Conservation (phyloP, 1,140 invertebrate species). For the Calliphora vicina region DNA sequence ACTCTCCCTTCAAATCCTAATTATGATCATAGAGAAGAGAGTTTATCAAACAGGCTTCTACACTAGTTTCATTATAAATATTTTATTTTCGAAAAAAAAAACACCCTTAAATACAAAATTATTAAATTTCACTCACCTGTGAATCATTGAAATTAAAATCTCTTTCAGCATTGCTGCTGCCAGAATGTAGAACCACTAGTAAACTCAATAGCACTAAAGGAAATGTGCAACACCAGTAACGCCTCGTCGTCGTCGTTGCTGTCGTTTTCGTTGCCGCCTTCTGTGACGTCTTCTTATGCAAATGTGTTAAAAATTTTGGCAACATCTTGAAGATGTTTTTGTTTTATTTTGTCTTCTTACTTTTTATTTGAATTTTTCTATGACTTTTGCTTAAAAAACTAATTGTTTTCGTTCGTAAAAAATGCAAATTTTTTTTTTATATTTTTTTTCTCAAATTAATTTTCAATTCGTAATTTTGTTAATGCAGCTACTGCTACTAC, state of each 20-base stretch:
- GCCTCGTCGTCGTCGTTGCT: neutral
- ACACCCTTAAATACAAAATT: too few species aligned
- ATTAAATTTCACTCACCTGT: slow-evolving; percentile 52
- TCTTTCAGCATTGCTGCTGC: slow-evolving; percentile 45
- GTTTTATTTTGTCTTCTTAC: neutral
- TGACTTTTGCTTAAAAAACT: neutral
- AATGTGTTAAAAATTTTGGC: slow-evolving; percentile 35
- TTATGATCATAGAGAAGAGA: too few species aligned
- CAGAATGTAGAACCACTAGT: slow-evolving; percentile 37
- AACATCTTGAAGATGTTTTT: slow-evolving; percentile 5
- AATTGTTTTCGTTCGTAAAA: slow-evolving; percentile 14
- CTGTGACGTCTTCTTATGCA: neutral
- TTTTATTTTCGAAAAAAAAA: too few species aligned
- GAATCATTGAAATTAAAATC: slow-evolving; percentile 61
- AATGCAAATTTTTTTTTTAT: neutral
- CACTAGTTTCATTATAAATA: too few species aligned
- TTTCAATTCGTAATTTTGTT: neutral
- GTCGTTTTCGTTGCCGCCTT: slow-evolving; percentile 17
- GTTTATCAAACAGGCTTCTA: too few species aligned
- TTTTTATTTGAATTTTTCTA: neutral
- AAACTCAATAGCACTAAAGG: slow-evolving; percentile 39
- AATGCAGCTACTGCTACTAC: neutral
- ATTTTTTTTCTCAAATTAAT: neutral
- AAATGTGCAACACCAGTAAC: slow-evolving; percentile 12
- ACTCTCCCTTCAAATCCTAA: too few species aligned